These are phyloP conservation scores for Arctopsyche grandis DNA, from an alignment of 1,140 invertebrate species.

Conservation along the genomic window DNA sequence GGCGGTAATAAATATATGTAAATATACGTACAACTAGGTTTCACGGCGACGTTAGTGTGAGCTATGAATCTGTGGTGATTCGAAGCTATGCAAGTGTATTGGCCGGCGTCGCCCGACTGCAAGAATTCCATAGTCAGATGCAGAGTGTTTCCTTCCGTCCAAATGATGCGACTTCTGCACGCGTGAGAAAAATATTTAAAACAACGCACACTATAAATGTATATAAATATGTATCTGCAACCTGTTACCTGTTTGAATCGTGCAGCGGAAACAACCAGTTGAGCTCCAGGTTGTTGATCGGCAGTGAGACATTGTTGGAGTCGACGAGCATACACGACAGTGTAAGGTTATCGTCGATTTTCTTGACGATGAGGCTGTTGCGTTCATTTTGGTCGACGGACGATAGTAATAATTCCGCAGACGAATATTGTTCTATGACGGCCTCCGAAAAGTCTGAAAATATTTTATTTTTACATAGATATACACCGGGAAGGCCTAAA, in stretches of 20 bases:
- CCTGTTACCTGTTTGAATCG: slow-evolving; percentile 42
- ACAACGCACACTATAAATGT: background rate
- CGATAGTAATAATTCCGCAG: slow-evolving; percentile 9
- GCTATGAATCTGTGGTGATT: background rate
- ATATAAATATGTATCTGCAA: background rate
- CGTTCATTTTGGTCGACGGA: slow-evolving; percentile 30
- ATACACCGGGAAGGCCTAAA: no score
- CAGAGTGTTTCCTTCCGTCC: slow-evolving; percentile 9
- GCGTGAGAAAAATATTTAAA: background rate
- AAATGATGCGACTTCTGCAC: slow-evolving; percentile 18
- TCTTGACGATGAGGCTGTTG: slow-evolving; percentile 35
- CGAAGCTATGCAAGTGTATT: slow-evolving; percentile 45
- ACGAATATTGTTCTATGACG: background rate
- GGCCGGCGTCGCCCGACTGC: slow-evolving; percentile 38
- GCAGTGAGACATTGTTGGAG: background rate
- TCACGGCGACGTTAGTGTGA: slow-evolving; percentile 30
- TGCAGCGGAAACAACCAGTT: slow-evolving; percentile 17
- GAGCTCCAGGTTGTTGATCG: slow-evolving; percentile 30
- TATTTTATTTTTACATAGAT: no score
- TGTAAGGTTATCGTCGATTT: slow-evolving; percentile 42
- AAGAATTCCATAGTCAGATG: slow-evolving; percentile 33
- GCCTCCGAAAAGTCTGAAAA: background rate
- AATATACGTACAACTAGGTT: slow-evolving; percentile 30
- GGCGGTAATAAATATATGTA: no score
- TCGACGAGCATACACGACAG: slow-evolving; percentile 35